Percentiles rank a stretch among this genome's conserved stretches.
Evolutionary conservation across 2,113 vertebrate species (phyloP).

Genomic region (Aspiorhynchus laticeps): DNA sequence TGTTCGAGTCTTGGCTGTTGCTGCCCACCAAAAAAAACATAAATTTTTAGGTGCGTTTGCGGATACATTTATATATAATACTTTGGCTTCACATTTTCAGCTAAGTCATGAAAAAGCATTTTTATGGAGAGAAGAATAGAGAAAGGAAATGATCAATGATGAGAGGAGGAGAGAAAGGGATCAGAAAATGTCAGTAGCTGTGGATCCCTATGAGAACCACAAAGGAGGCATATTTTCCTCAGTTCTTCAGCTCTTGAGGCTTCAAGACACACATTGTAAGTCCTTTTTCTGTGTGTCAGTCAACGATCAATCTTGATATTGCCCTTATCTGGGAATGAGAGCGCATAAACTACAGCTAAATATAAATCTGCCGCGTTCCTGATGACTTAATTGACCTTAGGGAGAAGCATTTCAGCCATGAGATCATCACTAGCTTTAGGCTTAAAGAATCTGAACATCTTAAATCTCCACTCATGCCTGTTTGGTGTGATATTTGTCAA

Average conservation of each 20-base stretch:
- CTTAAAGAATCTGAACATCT: slow-evolving; percentile 9
- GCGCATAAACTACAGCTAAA: slow-evolving; percentile 13
- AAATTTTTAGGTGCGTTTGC: background rate
- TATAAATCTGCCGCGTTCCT: background rate
- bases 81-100: background rate
- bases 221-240: slow-evolving; percentile 7
- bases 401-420: background rate
- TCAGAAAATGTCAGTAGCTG: background rate
- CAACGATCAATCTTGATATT: slow-evolving; percentile 17
- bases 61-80: background rate
- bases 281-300: slow-evolving; percentile 6
- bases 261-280: slow-evolving; percentile 12
- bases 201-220: slow-evolving; percentile 28
- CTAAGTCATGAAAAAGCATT: background rate
- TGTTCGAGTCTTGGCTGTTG: background rate
- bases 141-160: slow-evolving; percentile 3
- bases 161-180: background rate
- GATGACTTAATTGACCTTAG: slow-evolving; percentile 10
- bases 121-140: background rate
- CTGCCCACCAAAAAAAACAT: background rate
- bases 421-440: slow-evolving; percentile 6
- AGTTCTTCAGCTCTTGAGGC: slow-evolving; percentile 7
- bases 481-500: background rate
- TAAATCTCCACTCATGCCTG: background rate
- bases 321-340: slow-evolving; percentile 16